Evolutionary conservation across 2,113 vertebrate species (phyloP).

Genomic region (Corydoras maculifer): DNA sequence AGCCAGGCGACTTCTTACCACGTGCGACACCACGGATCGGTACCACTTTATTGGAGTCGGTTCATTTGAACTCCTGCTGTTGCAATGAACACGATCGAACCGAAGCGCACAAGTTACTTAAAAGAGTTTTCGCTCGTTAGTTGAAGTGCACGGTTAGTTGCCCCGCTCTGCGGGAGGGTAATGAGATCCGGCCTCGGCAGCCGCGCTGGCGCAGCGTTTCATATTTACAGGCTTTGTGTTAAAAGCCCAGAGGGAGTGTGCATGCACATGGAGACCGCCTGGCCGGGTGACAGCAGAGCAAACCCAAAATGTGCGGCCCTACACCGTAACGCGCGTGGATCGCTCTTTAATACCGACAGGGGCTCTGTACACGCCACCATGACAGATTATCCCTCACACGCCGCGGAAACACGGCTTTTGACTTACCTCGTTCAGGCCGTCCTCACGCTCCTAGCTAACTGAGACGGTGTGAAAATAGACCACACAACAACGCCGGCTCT

Average conservation of each 20-base stretch:
- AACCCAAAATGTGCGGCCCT: not conserved
- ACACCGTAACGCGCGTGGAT: not conserved
- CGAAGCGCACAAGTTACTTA: not conserved
- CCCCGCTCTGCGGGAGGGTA: not conserved
- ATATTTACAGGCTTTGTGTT: not conserved
- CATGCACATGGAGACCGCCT: slow-evolving; percentile 16
- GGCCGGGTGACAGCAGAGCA: slow-evolving; percentile 23
- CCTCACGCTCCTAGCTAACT: slow-evolving; percentile 33
- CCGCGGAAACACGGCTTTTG: not conserved
- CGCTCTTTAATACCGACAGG: not conserved
- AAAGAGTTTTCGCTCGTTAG: not conserved
- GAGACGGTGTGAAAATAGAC: slow-evolving; percentile 19
- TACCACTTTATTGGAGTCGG: not conserved
- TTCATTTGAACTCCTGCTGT: too few species aligned
- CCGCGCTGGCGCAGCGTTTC: not conserved
- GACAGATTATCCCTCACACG: rapidly evolving
- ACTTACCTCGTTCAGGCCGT: slow-evolving; percentile 36
- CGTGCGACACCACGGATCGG: not conserved
- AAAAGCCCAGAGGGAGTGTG: not conserved
- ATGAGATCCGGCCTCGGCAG: not conserved
- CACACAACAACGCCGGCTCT: slow-evolving; percentile 15
- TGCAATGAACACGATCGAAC: not conserved
- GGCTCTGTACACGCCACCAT: not conserved
- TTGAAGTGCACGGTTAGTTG: not conserved
- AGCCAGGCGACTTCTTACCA: not conserved